These are phyloP conservation scores for Poeciliopsis paucimaculata DNA, from an alignment of 2,797 vertebrate genomes.

Conservation along the genomic window DNA sequence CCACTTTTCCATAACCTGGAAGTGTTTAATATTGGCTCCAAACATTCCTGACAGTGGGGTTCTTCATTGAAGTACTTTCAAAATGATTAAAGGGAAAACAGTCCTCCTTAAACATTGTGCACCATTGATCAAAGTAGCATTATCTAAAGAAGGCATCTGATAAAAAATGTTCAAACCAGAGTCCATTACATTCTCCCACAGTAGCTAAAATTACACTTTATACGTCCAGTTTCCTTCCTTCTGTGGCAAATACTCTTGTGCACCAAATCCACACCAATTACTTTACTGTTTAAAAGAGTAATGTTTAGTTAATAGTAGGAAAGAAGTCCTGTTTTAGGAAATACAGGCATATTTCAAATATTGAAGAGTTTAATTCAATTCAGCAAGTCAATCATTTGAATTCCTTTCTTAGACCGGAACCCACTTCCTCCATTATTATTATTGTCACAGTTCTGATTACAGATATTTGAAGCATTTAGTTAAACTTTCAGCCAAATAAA, in stretches of 20 bases:
- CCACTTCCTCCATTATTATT: too few species aligned
- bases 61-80: background rate
- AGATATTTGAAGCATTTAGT: background rate
- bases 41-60: background rate
- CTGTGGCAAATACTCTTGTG: constrained; percentile 4
- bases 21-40: background rate
- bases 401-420: too few species aligned
- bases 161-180: constrained; percentile 3
- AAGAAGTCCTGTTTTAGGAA: background rate
- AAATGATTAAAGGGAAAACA: background rate
- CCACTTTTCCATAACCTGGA: background rate
- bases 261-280: background rate
- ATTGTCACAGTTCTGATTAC: too few species aligned
- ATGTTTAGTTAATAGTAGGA: background rate
- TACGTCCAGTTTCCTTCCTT: background rate
- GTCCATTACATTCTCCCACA: constrained; percentile 22
- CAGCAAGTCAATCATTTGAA: too few species aligned
- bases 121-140: background rate
- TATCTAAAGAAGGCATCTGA: background rate
- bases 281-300: background rate
- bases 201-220: background rate
- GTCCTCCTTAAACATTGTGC: background rate
- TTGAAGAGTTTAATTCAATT: background rate
- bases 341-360: background rate
- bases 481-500: background rate